Evolutionary conservation across 2,888 invertebrate genomes (phyloP).

Genomic region (Apocheima hispidaria): DNA sequence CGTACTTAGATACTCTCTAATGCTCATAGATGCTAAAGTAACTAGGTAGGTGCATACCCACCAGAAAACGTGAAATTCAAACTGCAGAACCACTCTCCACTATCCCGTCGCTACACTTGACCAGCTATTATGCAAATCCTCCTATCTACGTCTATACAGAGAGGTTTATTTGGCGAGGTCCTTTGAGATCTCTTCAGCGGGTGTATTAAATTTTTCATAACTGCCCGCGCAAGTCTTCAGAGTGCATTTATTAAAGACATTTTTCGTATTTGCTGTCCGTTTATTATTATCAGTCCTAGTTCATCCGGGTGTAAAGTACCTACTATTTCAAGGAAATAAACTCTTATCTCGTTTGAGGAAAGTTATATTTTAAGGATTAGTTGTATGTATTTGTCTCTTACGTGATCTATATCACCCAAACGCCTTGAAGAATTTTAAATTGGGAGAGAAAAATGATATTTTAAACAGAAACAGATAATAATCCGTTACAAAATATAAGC

Average conservation of each 20-base stretch:
- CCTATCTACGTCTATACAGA: constrained; percentile 77
- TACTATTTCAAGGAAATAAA: too few relatives aligned
- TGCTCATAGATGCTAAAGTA: neutral
- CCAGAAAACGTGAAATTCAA: constrained; percentile 2
- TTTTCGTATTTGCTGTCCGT: constrained; percentile 46
- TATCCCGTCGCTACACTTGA: constrained; percentile 14
- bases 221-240: constrained; percentile 63
- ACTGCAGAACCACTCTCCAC: constrained; percentile 18
- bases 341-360: too few relatives aligned
- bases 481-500: too few relatives aligned
- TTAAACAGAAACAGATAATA: too few relatives aligned
- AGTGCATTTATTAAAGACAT: constrained; percentile 58
- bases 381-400: too few relatives aligned
- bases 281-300: constrained; percentile 22
- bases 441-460: too few relatives aligned
- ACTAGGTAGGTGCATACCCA: neutral
- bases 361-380: too few relatives aligned
- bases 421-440: too few relatives aligned
- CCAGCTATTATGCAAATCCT: constrained; percentile 71
- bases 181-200: constrained; percentile 70
- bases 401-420: too few relatives aligned
- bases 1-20: too few relatives aligned
- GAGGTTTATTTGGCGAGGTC: constrained; percentile 76
- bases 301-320: neutral
- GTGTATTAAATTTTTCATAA: constrained; percentile 81